Base-by-base conservation (phyloP, 2,113 vertebrate species). In the Suricata suricatta region DNA sequence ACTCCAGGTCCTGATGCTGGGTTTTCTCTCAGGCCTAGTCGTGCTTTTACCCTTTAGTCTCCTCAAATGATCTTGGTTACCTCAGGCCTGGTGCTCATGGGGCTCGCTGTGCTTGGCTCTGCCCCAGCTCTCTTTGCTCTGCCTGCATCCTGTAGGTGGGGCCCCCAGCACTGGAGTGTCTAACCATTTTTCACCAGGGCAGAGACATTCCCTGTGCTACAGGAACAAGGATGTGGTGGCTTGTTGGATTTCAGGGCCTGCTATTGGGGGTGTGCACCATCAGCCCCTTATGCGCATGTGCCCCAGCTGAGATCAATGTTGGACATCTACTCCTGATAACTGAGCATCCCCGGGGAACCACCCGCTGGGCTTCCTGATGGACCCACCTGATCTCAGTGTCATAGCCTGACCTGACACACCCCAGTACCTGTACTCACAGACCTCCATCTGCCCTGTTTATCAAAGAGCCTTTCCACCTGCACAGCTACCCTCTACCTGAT, bases 311-410 rank as follows among this genome's bases (percentile, higher is more conserved):
- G 14, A 25, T 64, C 47, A 82, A 50, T 12, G 23, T 71, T 81
- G 77, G 66, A 17, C 64, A 71, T 66, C 31, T 0, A 27, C 27
- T 47, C 47, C 31, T 95, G 86, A 84, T 63, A 52, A 50, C 50
- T 14, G 54, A 66, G 44, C 14, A 1, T 88, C 41, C 12, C 1
- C 35, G 27, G 16, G 7, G 80, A 90, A 50, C 64, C 71, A 27
- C 38, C 33, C 74, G 68, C 33, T 93, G 82, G 74, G 38, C 66
- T 95, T 96, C n/a, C 86, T 60, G 52, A 92, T 76, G 69, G 83
- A 35, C 52, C 44, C 4, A 50, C 33, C 27, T 16, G 31, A 57
- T 72, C 2, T 31, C 7, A 84, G 27, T 47, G 29, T 47, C 38
- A 86, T 47, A 81, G 38, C 27, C 44, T 19, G 41, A 50, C 27